Conservation (phyloP, 2,113 vertebrate genomes). For the Chloropsis hardwickii region DNA sequence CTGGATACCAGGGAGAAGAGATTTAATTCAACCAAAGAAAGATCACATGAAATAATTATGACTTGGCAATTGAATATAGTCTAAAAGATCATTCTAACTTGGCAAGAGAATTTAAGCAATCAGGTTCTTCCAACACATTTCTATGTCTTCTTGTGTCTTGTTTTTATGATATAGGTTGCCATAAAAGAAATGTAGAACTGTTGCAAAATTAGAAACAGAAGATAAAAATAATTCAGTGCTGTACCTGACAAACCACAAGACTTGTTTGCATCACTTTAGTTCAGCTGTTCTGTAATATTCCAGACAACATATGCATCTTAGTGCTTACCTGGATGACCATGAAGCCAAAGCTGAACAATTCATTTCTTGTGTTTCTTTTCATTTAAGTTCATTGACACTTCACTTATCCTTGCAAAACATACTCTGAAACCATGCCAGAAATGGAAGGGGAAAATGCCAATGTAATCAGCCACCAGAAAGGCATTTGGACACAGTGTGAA, state of each 20-base stretch:
- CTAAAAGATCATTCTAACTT: background rate
- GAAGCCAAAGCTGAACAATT: slow-evolving; percentile 18
- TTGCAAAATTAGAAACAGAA: background rate
- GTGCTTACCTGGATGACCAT: background rate
- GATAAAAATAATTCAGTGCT: slow-evolving; percentile 4
- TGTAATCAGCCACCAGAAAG: slow-evolving; percentile 32
- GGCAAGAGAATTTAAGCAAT: background rate
- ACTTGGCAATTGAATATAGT: background rate
- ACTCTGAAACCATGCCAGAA: slow-evolving; percentile 26
- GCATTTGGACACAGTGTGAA: background rate
- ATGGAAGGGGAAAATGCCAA: slow-evolving; percentile 26
- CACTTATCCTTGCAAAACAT: slow-evolving; percentile 38
- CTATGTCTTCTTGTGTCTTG: background rate
- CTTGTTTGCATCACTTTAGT: background rate
- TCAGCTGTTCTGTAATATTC: background rate
- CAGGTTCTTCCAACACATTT: background rate
- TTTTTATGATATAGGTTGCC: background rate
- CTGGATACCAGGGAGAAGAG: background rate
- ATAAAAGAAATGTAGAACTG: background rate
- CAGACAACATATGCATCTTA: background rate
- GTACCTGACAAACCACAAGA: background rate
- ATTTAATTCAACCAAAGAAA: background rate
- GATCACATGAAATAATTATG: background rate
- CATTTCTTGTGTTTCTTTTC: slow-evolving; percentile 28
- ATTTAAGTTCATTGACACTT: slow-evolving; percentile 54